Base-by-base conservation (phyloP, 2,888 invertebrate genomes). In the Sarcophaga carnaria region DNA sequence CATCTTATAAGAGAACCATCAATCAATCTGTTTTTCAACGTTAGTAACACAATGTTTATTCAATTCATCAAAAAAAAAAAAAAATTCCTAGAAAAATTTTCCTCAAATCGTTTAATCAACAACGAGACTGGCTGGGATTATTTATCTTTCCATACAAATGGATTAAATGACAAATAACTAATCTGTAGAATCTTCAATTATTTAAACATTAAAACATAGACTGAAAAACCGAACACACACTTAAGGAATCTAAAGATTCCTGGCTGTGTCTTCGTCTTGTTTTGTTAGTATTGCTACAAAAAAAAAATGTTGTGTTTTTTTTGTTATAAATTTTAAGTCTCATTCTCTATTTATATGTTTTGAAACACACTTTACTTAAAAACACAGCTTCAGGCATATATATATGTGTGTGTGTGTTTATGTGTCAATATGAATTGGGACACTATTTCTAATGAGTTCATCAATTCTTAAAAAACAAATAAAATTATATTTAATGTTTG, bases 1-100 rank as follows among this genome's bases (percentile, higher is more conserved):
- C 87, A 82, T 84, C 79, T 79, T 79, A 49, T 62, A 77, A 72
- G 79, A 84, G 79, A 87, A 84, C 84, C 84, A 84, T 79, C 45
- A 75, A 81, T 82, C 45, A 22, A 22, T 71, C 1, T 74, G 75
- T 47, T 27, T 76, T 47, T 54, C n/a, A 49, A 76, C 11, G 59
- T 59, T 63, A 62, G 75, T 70, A 54, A 75, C 22, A 70, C 4
- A 62, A n/a, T 78, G 37, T 37, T 37, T 37, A 75, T 59, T 66
- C 75, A 75, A 80, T 78, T 54, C n/a, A 63, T 75, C 14, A 37
- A 74, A 62, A 71, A 49, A 22, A 22, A 22, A 22, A 22, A 37
- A 8, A 37, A 59, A 49, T 37, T 76, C 20, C 25, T 64, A 70
- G 47, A 70, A 63, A 45, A 22, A 37, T 76, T 72, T 20, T 8